phyloP scores from a whole-genome alignment of 2,113 vertebrate species.

The Pogona vitticeps region DNA sequence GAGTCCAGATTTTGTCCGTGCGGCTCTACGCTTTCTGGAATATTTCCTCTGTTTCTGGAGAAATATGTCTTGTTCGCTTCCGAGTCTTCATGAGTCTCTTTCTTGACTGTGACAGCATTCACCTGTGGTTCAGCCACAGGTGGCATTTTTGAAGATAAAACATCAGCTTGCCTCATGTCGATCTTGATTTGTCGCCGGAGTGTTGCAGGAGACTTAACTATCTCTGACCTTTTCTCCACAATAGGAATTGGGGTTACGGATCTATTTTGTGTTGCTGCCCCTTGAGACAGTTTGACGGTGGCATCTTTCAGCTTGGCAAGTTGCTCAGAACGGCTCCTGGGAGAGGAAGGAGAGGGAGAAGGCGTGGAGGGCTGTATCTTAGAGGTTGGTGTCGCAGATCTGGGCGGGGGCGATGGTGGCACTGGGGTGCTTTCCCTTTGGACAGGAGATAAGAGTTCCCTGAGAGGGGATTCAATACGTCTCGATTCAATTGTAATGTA shows the following conservation, averaged over 20 bases:
- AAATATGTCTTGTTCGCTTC: slow-evolving; percentile 72
- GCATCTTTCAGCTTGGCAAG: slow-evolving; percentile 85
- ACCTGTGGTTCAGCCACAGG: slow-evolving; percentile 60
- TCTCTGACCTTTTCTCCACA: slow-evolving; percentile 82
- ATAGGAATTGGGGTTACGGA: slow-evolving; percentile 63
- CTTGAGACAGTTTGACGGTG: slow-evolving; percentile 82
- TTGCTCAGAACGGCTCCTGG: slow-evolving; percentile 82
- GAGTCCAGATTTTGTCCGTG: slow-evolving; percentile 72
- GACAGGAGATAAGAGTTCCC: slow-evolving; percentile 66
- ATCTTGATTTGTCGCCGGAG: slow-evolving; percentile 86
- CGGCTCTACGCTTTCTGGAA: slow-evolving; percentile 66
- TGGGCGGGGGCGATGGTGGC: slow-evolving; percentile 72
- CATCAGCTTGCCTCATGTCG: slow-evolving; percentile 67
- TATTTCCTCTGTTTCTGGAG: slow-evolving; percentile 71
- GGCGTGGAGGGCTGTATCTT: slow-evolving; percentile 54
- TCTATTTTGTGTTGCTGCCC: slow-evolving; percentile 70
- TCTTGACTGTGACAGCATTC: slow-evolving; percentile 66
- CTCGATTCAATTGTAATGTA: slow-evolving; percentile 90
- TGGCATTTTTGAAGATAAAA: slow-evolving; percentile 61
- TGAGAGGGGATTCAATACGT: slow-evolving; percentile 76
- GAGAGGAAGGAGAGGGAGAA: slow-evolving; percentile 78
- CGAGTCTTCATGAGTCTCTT: slow-evolving; percentile 77
- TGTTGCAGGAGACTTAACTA: slow-evolving; percentile 81
- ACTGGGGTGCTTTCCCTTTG: slow-evolving; percentile 74
- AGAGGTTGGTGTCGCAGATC: slow-evolving; percentile 73